phyloP scores from a whole-genome alignment of 2,888 invertebrate species.

The Leptopilina drosophilae region DNA sequence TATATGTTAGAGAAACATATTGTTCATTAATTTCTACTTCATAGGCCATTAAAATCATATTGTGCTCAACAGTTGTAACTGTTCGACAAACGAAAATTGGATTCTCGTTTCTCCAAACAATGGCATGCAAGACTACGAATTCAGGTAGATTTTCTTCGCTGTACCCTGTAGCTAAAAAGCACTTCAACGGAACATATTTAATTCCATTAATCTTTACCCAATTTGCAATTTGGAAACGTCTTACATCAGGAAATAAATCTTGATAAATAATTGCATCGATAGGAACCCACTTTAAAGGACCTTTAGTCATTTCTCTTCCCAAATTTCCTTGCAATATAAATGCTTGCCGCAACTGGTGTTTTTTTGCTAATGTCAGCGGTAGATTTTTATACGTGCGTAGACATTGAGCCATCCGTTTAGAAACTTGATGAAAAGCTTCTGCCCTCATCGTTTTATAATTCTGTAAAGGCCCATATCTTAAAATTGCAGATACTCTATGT shows the following conservation, averaged over 20 bases:
- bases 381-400: background rate
- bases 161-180: background rate
- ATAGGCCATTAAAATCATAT: background rate
- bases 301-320: background rate
- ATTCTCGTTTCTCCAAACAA: background rate
- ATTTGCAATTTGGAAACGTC: background rate
- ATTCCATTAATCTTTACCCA: background rate
- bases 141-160: background rate
- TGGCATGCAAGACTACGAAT: background rate
- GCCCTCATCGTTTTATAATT: background rate
- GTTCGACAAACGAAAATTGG: background rate
- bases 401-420: background rate
- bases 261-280: background rate
- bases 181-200: conserved; percentile 1
- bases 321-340: background rate
- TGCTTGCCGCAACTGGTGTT: background rate
- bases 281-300: background rate
- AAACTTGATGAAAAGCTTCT: background rate
- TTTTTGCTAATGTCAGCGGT: background rate
- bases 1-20: background rate
- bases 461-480: background rate
- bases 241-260: background rate
- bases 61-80: background rate
- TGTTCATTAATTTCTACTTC: background rate
- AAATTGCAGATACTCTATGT: background rate